A percentile compares a stretch with the other conserved stretches of the same genome.
These are phyloP conservation scores for Carcinoscorpius rotundicauda DNA, from an alignment of 1,140 invertebrate genomes.

Conservation along the genomic window DNA sequence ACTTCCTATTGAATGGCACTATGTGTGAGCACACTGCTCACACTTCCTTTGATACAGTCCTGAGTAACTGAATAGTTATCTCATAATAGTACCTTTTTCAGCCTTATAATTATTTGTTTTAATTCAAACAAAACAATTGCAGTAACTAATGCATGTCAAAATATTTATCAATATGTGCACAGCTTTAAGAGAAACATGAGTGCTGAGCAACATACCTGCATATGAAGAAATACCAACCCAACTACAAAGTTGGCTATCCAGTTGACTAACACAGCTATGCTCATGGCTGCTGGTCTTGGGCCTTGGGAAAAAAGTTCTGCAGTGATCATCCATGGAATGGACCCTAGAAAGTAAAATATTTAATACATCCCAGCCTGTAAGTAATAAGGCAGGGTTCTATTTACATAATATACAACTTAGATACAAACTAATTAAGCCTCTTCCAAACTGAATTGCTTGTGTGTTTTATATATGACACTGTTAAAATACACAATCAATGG, in stretches of 20 bases:
- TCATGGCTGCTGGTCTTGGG: slow-evolving; percentile 91
- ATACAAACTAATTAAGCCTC: not conserved
- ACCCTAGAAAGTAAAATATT: slow-evolving; percentile 38
- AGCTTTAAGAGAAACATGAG: slow-evolving; percentile 27
- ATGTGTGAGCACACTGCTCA: too few species aligned
- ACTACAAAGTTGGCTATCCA: slow-evolving; percentile 97
- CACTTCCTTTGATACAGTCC: too few species aligned
- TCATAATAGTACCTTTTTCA: too few species aligned
- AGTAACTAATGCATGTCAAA: too few species aligned
- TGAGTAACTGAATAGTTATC: too few species aligned
- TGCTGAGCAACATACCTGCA: slow-evolving; percentile 53
- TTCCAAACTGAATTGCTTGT: not conserved
- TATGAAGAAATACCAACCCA: slow-evolving; percentile 83
- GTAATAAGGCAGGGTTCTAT: not conserved
- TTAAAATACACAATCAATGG: too few species aligned
- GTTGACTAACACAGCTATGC: slow-evolving; percentile 93
- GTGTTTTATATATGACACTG: too few species aligned
- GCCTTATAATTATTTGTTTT: not conserved
- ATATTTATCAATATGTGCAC: too few species aligned
- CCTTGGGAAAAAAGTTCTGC: slow-evolving; percentile 96
- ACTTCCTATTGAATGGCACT: too few species aligned
- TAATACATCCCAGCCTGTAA: not conserved
- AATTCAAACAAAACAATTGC: not conserved
- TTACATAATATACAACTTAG: not conserved
- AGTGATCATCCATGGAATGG: slow-evolving; percentile 98